Base-by-base conservation (phyloP, 1,140 invertebrate species). In the Aphelenchoides besseyi region DNA sequence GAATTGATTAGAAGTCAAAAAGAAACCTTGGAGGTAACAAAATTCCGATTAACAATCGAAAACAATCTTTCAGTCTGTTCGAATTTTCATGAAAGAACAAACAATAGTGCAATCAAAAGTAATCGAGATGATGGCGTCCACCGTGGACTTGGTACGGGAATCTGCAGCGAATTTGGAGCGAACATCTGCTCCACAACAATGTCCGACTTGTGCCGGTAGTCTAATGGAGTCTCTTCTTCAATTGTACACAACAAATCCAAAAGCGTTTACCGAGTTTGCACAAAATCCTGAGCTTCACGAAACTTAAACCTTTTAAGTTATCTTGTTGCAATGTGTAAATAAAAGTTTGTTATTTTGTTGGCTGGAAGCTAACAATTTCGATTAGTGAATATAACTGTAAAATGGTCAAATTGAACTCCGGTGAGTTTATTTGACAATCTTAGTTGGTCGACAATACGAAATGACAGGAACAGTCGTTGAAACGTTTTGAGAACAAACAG, bases 41-140 rank as follows among this genome's bases (percentile, higher is more conserved):
- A n/a, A n/a, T n/a, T n/a, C n/a, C n/a, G n/a, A 8, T 59, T 5
- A 59, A 59, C 41, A 48, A 12, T 23, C 41, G 12, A 12, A 48
- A 48, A 16, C 41, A 5, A 8, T 59, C 5, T 55, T 66, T 53
- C 3, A 66, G 63, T 16, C 63, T 2, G n/a, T 66, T 16, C 16
- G 32, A 12, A 16, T n/a, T 9, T 66, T 53, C 36, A 66, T 35
- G 32, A 16, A 33, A 12, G 16, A 66, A 32, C 63, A 66, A 53
- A 66, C 32, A 12, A 12, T 59, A 23, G 16, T 18, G 29, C 55
- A 59, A 3, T 16, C 55, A 0, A 59, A 59, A 32, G 29, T 59
- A 59, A 16, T 59, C 63, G 63, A 66, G 36, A 29, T 66, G 26
- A 37, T 66, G 32, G 29, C 12, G 12, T 18, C 63, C 16, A 53